These are phyloP conservation scores for Panonychus citri DNA, from an alignment of 1,140 invertebrate genomes.

Conservation along the genomic window DNA sequence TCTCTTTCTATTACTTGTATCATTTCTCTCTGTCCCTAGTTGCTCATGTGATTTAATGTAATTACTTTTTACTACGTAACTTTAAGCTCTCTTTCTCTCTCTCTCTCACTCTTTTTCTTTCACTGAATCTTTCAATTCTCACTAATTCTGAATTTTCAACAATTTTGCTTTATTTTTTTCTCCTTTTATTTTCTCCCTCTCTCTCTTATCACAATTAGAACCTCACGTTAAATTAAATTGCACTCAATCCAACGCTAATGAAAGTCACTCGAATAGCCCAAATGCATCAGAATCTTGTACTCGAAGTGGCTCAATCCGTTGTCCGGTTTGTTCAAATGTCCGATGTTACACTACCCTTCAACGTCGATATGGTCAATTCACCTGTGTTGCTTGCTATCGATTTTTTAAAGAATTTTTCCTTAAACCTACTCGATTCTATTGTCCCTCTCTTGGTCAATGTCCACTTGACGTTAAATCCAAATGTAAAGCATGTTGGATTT, in stretches of 20 bases:
- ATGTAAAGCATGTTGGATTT: slow-evolving; percentile 10
- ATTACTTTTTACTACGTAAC: neutral
- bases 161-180: neutral
- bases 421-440: slow-evolving; percentile 4
- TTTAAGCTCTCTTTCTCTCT: neutral
- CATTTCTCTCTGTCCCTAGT: too few relatives aligned
- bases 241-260: too few relatives aligned
- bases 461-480: neutral
- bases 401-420: slow-evolving; percentile 10
- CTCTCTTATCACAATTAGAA: too few relatives aligned
- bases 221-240: too few relatives aligned
- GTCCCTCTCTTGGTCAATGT: neutral
- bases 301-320: slow-evolving; percentile 5
- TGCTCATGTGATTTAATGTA: too few relatives aligned
- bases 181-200: neutral
- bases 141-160: neutral
- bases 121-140: neutral
- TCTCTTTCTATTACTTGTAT: too few relatives aligned
- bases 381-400: slow-evolving; percentile 9
- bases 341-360: slow-evolving; percentile 8
- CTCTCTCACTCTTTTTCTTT: neutral
- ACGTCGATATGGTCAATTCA: slow-evolving; percentile 8
- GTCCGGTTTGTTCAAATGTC: slow-evolving; percentile 4
- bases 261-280: too few relatives aligned
- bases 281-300: slow-evolving; percentile 2